These are phyloP conservation scores for Drosophila parthenogenetica DNA, from an alignment of 2,888 invertebrate species.

Conservation along the genomic window DNA sequence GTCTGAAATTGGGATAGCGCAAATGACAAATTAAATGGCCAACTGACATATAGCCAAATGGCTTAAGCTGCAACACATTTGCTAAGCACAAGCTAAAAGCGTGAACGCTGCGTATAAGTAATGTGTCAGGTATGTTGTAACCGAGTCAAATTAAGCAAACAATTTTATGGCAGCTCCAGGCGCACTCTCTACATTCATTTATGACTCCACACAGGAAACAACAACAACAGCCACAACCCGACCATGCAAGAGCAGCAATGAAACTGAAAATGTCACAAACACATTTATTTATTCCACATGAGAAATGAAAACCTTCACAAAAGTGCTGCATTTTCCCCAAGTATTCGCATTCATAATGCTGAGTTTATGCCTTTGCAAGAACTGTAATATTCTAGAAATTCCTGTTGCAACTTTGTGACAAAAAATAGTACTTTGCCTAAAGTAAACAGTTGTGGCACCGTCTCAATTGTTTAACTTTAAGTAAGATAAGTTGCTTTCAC, in stretches of 20 bases:
- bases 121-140: constrained; percentile 25
- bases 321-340: not conserved
- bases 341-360: not conserved
- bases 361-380: not conserved
- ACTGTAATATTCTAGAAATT: not conserved
- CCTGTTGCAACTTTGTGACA: not conserved
- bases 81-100: constrained; percentile 16
- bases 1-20: not conserved
- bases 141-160: constrained; percentile 28
- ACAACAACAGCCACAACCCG: not conserved
- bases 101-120: constrained; percentile 61
- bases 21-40: constrained; percentile 58
- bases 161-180: constrained; percentile 34
- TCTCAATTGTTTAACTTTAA: not conserved
- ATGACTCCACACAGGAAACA: constrained; percentile 26
- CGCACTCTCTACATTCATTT: constrained; percentile 32
- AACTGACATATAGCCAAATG: constrained; percentile 6
- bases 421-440: not conserved
- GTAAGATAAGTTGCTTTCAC: too few relatives aligned
- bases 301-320: not conserved
- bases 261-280: constrained; percentile 30
- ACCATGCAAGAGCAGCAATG: not conserved
- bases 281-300: constrained; percentile 1
- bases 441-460: not conserved
- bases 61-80: not conserved